Evolutionary conservation across 1,140 invertebrate genomes (phyloP).

Genomic region (Zaprionus davidi): DNA sequence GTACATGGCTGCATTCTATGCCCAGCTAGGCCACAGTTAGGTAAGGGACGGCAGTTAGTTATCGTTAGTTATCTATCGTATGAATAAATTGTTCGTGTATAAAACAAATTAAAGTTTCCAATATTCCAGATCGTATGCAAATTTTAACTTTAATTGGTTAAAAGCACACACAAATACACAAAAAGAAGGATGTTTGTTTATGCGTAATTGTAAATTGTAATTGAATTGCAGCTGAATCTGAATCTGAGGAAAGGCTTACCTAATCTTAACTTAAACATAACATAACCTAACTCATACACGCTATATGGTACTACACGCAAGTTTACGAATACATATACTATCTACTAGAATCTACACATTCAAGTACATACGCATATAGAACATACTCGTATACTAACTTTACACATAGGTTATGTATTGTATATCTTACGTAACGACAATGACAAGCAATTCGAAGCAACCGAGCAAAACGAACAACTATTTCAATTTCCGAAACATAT

Average conservation of each 20-base stretch:
- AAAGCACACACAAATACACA: slow-evolving; percentile 11
- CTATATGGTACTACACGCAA: slow-evolving; percentile 43
- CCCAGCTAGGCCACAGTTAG: neutral
- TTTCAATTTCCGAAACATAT: slow-evolving; percentile 74
- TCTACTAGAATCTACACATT: slow-evolving; percentile 42
- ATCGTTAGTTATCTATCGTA: slow-evolving; percentile 74
- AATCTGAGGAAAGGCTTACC: slow-evolving; percentile 42
- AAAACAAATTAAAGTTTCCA: slow-evolving; percentile 39
- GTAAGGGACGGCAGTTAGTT: slow-evolving; percentile 38
- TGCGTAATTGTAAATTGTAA: slow-evolving; percentile 30
- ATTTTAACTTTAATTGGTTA: slow-evolving; percentile 36
- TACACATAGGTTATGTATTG: slow-evolving; percentile 51
- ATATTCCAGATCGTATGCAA: slow-evolving; percentile 35
- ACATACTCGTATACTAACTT: slow-evolving; percentile 50
- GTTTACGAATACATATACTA: slow-evolving; percentile 35
- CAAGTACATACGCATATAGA: slow-evolving; percentile 55
- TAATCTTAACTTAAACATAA: slow-evolving; percentile 54
- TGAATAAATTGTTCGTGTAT: slow-evolving; percentile 46
- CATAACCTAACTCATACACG: slow-evolving; percentile 44
- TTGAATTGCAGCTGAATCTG: slow-evolving; percentile 6
- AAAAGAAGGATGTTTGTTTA: slow-evolving; percentile 18
- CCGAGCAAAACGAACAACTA: slow-evolving; percentile 54
- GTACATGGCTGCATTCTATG: neutral
- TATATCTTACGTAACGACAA: slow-evolving; percentile 74
- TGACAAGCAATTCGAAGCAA: slow-evolving; percentile 79